phyloP scores from a whole-genome alignment of 1,140 invertebrate genomes.

The Aphidius gifuensis region DNA sequence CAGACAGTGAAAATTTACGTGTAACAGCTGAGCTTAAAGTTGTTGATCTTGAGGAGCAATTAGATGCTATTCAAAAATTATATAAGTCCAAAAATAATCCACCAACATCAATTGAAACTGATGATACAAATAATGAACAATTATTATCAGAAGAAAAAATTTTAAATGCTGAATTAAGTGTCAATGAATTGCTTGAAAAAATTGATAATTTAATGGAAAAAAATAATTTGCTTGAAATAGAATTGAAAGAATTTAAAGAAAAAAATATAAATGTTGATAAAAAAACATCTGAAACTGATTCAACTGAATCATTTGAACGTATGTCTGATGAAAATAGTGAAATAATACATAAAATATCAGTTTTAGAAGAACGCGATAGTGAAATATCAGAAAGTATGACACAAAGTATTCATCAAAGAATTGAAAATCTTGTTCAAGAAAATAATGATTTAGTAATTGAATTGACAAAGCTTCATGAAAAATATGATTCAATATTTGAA shows the following conservation, averaged over 20 bases:
- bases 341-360: neutral
- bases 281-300: constrained; percentile 53
- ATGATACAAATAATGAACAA: constrained; percentile 57
- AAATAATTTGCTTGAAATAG: constrained; percentile 62
- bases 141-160: constrained; percentile 51
- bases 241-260: constrained; percentile 57
- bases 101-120: constrained; percentile 45
- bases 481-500: neutral
- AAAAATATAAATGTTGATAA: constrained; percentile 60
- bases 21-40: constrained; percentile 70
- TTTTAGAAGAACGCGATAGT: constrained; percentile 61
- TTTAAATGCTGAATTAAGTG: constrained; percentile 7
- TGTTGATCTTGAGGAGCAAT: constrained; percentile 68
- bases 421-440: constrained; percentile 47
- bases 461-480: constrained; percentile 29
- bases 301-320: constrained; percentile 51
- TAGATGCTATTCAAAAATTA: constrained; percentile 52
- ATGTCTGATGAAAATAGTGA: constrained; percentile 56
- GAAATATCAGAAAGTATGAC: constrained; percentile 12
- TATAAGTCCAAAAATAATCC: constrained; percentile 24
- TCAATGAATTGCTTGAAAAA: constrained; percentile 64
- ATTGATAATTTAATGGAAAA: constrained; percentile 60
- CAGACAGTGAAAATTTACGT: constrained; percentile 61
- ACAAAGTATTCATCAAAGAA: constrained; percentile 47
- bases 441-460: constrained; percentile 41